phyloP scores from a whole-genome alignment of 2,113 vertebrate genomes.

The Kobus ellipsiprymnus region DNA sequence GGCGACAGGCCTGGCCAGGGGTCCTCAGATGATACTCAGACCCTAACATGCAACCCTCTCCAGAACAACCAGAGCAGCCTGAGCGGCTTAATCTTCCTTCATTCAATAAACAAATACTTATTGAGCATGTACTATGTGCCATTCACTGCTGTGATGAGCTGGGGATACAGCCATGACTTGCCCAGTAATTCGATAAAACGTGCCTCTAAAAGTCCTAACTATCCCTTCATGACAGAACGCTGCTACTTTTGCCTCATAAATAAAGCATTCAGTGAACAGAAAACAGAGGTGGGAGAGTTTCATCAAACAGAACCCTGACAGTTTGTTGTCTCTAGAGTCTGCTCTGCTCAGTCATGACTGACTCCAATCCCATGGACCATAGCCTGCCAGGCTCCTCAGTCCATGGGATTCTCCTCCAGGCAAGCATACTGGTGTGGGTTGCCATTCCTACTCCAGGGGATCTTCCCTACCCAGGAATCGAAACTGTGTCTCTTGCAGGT shows the following conservation, averaged over 20 bases:
- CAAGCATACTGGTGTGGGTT: neutral
- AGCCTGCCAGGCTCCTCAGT: neutral
- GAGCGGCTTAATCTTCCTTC: neutral
- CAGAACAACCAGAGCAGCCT: neutral
- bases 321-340: neutral
- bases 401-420: neutral
- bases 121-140: neutral
- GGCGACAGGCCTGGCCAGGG: neutral
- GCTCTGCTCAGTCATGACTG: neutral
- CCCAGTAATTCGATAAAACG: neutral
- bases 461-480: neutral
- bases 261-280: neutral
- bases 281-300: neutral
- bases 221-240: neutral
- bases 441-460: neutral
- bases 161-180: neutral
- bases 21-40: neutral
- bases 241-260: neutral
- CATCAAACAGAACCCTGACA: neutral
- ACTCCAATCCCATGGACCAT: neutral
- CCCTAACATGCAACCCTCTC: neutral
- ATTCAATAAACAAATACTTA: neutral
- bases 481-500: neutral
- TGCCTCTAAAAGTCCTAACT: neutral
- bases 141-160: neutral